Base-by-base conservation (phyloP, 2,797 vertebrate genomes). In the Sitta carolinensis region DNA sequence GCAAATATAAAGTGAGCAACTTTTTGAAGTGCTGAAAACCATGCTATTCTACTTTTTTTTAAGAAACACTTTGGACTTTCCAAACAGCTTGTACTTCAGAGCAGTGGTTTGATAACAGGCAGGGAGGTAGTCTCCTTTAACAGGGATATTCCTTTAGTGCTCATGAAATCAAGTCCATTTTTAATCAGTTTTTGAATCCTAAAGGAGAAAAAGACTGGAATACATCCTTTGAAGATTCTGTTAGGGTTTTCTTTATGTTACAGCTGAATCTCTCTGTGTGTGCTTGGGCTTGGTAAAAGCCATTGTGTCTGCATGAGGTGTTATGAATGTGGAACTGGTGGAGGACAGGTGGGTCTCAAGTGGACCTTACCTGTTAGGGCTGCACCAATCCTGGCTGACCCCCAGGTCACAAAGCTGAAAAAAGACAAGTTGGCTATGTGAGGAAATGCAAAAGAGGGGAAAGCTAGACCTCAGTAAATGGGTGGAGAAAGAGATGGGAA, bases 21-120 rank as follows among this genome's bases (percentile, higher is more conserved):
- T 86, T 93, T 62, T 54, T 91, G 72, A 93, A 77, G 84, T 75
- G 30, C 59, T 85, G 75, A 52, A 87, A 93, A 85, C n/a, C n/a
- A 63, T 13, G 10, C 51, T 73, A 36, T 92, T 93, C 70, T 81
- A 19, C 69, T 75, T 64, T 38, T 13, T 91, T 63, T 84, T 63
- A 69, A 92, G 87, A 81, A 95, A 84, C 40, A 17, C 61, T 90
- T 87, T 59, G 88, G 72, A 78, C 57, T 85, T 87, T 42, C 62
- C 1, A 29, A 95, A 90, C 61, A 87, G 61, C 88, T 80, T 80
- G 59, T 93, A 75, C 79, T 94, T 83, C 2, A 4, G 84, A 94
- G 48, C 79, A 73, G 50, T 30, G 76, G 66, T 89, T 91, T 87
- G 84, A 48, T 83, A 84, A 58, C 69, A 89, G 55, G 8, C 51